These are phyloP conservation scores for Phylloscopus trochilus DNA, from an alignment of 2,113 vertebrate genomes.

Conservation along the genomic window DNA sequence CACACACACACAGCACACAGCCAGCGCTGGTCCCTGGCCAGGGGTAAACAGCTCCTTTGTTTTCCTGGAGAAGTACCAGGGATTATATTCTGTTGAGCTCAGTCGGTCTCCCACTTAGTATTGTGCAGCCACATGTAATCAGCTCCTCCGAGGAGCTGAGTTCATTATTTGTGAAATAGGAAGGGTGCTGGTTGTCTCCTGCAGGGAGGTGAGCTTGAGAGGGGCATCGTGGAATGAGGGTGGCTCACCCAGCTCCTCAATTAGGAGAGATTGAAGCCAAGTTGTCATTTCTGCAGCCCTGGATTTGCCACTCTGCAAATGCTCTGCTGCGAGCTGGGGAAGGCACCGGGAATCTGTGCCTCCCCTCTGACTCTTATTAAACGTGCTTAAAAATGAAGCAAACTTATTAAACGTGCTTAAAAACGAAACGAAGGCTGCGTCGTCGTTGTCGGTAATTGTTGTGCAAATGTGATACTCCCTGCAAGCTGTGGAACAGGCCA, in stretches of 20 bases:
- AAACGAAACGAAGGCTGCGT: slow-evolving; percentile 16
- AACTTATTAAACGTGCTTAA: slow-evolving; percentile 19
- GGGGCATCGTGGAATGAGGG: not conserved
- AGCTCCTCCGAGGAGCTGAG: not conserved
- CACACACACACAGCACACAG: no score
- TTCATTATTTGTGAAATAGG: not conserved
- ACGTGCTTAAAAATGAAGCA: slow-evolving; percentile 23
- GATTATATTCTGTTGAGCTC: slow-evolving; percentile 22
- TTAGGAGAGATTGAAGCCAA: not conserved
- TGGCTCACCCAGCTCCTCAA: not conserved
- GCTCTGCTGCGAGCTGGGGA: not conserved
- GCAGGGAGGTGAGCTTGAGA: not conserved
- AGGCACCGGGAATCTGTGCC: not conserved
- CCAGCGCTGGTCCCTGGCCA: not conserved
- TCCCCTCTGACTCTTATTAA: slow-evolving; percentile 30
- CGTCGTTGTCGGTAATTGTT: slow-evolving; percentile 40
- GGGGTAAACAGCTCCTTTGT: slow-evolving; percentile 25
- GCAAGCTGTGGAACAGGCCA: slow-evolving; percentile 40
- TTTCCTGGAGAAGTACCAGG: not conserved
- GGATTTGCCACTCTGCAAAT: not conserved
- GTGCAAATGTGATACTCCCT: slow-evolving; percentile 50
- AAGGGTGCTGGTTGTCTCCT: not conserved
- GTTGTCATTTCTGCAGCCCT: not conserved
- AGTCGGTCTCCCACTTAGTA: not conserved
- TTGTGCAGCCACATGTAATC: not conserved